Conservation (phyloP, 2,888 invertebrate genomes). For the Lepidonotus clava region DNA sequence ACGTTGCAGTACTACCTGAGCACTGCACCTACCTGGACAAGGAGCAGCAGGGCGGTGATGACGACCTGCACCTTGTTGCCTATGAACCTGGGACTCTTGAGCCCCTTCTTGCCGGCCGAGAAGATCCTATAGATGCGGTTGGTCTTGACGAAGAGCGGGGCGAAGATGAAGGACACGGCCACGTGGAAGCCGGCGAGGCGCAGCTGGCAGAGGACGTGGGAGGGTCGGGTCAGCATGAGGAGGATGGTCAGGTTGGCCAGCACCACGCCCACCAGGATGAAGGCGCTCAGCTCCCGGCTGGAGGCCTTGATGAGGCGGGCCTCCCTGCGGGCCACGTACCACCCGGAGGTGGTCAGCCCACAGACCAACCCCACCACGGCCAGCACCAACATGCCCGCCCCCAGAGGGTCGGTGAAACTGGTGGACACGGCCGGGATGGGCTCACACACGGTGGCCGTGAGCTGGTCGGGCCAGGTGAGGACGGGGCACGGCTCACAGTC, state of each 20-base stretch:
- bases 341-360: conserved; percentile 2
- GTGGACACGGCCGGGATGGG: conserved; percentile 57
- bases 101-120: conserved; percentile 61
- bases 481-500: conserved; percentile 61
- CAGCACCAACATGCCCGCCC: conserved; percentile 37
- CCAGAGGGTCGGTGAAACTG: conserved; percentile 9
- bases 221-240: conserved; percentile 51
- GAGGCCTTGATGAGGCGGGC: conserved; percentile 61
- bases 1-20: not conserved
- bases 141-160: conserved; percentile 65
- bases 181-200: conserved; percentile 57
- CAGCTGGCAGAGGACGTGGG: conserved; percentile 24
- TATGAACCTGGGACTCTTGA: conserved; percentile 49
- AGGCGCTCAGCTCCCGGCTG: conserved; percentile 57
- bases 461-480: conserved; percentile 59
- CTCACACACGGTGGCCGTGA: conserved; percentile 34
- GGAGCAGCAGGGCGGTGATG: conserved; percentile 21
- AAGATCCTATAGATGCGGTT: conserved; percentile 71
- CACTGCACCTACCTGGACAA: conserved; percentile 56
- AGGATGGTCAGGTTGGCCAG: conserved; percentile 48
- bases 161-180: conserved; percentile 56
- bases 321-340: conserved; percentile 43
- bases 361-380: conserved; percentile 50
- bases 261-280: conserved; percentile 59
- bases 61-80: conserved; percentile 52